phyloP scores from a whole-genome alignment of 2,888 invertebrate species.

The Pristionchus exspectatus region DNA sequence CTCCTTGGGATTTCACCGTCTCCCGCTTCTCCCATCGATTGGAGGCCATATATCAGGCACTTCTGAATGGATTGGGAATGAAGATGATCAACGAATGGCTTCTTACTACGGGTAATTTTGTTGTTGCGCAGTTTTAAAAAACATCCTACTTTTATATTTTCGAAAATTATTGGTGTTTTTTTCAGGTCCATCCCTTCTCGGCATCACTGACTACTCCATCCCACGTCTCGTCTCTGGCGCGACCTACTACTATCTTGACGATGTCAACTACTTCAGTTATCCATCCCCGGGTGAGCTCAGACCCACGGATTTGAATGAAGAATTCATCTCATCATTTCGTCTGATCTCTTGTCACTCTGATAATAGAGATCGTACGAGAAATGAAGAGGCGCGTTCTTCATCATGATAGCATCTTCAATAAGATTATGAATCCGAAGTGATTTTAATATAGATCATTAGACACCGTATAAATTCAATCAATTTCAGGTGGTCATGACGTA shows the following conservation, averaged over 20 bases:
- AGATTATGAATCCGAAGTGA: too few relatives aligned
- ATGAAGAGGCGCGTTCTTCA: too few relatives aligned
- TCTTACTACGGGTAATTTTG: background rate
- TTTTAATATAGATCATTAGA: too few relatives aligned
- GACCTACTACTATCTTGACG: conserved; percentile 58
- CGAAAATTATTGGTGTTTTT: too few relatives aligned
- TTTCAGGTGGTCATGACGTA: conserved; percentile 55
- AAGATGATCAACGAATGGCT: conserved; percentile 39
- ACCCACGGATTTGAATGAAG: background rate
- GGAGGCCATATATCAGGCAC: background rate
- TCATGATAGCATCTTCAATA: too few relatives aligned
- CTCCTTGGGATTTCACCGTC: conserved; percentile 9
- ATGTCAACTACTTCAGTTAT: conserved; percentile 57
- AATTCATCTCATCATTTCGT: too few relatives aligned
- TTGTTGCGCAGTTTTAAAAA: background rate
- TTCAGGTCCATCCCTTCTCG: conserved; percentile 49
- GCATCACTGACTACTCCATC: conserved; percentile 51
- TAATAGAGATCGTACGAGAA: too few relatives aligned
- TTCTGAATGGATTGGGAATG: conserved; percentile 46
- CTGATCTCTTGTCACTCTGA: too few relatives aligned
- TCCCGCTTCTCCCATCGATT: conserved; percentile 25
- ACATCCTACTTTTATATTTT: too few relatives aligned
- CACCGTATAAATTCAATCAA: background rate
- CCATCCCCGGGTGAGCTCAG: conserved; percentile 54
- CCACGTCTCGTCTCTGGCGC: conserved; percentile 48